These are phyloP conservation scores for Acanthosepion esculentum DNA, from an alignment of 2,888 invertebrate genomes.

Conservation along the genomic window DNA sequence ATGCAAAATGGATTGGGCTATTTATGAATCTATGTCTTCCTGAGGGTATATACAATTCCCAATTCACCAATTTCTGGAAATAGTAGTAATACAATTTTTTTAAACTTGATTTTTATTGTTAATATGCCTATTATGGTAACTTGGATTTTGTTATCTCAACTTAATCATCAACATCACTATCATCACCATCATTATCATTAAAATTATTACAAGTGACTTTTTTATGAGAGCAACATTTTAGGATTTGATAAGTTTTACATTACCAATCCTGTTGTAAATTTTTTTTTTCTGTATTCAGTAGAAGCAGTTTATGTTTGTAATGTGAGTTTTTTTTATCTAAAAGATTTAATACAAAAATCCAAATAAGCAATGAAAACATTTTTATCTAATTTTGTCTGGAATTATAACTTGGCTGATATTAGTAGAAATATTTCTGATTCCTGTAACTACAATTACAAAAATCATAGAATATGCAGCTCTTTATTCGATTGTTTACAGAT, in stretches of 20 bases:
- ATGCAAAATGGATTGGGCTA: neutral
- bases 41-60: neutral
- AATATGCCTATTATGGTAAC: neutral
- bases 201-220: neutral
- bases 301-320: neutral
- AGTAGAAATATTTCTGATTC: neutral
- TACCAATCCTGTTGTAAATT: neutral
- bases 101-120: neutral
- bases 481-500: neutral
- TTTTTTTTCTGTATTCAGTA: neutral
- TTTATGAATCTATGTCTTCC: conserved; percentile 2
- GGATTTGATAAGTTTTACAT: neutral
- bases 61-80: neutral
- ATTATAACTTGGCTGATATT: neutral
- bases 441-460: neutral
- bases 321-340: too few relatives aligned
- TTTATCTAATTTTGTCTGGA: too few relatives aligned
- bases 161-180: neutral
- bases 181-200: neutral
- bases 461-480: neutral
- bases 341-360: too few relatives aligned
- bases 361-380: too few relatives aligned
- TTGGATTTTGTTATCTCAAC: neutral
- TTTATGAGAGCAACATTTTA: neutral
- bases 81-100: neutral